Percentiles rank a stretch among this genome's conserved stretches.
Conservation (phyloP, 2,797 vertebrate species). For the Mustela erminea region DNA sequence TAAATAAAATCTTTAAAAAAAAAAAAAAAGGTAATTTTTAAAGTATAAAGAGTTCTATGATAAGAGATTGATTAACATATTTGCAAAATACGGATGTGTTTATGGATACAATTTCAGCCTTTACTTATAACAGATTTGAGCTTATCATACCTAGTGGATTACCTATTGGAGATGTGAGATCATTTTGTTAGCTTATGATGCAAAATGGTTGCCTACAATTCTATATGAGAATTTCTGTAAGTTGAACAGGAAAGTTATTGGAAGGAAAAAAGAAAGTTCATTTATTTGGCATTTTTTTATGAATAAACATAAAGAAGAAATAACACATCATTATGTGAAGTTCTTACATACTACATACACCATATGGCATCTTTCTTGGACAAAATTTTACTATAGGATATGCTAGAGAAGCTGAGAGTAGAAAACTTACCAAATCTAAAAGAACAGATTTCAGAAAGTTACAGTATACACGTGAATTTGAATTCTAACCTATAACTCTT, state of each 20-base stretch:
- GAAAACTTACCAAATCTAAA: background rate
- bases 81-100: slow-evolving; percentile 45
- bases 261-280: background rate
- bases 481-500: background rate
- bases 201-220: slow-evolving; percentile 18
- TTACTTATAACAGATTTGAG: background rate
- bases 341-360: background rate
- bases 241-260: slow-evolving; percentile 23
- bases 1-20: too few species aligned
- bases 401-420: background rate
- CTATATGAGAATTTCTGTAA: slow-evolving; percentile 40
- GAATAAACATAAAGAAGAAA: background rate
- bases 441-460: background rate
- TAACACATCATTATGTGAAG: background rate
- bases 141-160: background rate
- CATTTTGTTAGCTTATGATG: slow-evolving; percentile 44
- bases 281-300: slow-evolving; percentile 43
- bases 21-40: background rate
- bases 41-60: background rate
- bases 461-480: background rate
- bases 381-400: background rate
- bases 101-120: slow-evolving; percentile 30
- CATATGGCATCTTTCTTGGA: background rate
- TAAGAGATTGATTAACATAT: slow-evolving; percentile 1
- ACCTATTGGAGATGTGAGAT: background rate